Evolutionary conservation across 2,113 vertebrate genomes (phyloP).

Genomic region (Oceanodroma tethys): DNA sequence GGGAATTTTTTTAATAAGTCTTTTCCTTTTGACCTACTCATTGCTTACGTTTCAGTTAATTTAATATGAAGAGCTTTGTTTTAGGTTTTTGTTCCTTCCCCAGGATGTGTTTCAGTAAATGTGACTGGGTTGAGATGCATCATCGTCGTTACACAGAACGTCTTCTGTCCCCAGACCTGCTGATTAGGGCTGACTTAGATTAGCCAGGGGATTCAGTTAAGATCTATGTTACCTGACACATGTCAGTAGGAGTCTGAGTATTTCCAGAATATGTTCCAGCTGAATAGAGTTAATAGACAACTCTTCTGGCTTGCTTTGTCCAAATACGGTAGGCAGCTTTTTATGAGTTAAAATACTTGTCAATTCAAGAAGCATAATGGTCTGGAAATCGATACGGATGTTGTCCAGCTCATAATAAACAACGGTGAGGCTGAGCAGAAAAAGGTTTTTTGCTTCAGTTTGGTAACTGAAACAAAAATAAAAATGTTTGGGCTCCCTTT

Average conservation of each 20-base stretch:
- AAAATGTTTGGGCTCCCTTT: neutral
- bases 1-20: neutral
- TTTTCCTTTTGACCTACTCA: constrained; percentile 15
- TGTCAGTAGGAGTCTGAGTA: constrained; percentile 23
- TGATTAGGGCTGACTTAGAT: constrained; percentile 30
- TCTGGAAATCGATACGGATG: neutral
- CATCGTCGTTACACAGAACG: neutral
- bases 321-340: neutral
- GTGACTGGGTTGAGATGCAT: neutral
- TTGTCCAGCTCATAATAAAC: neutral
- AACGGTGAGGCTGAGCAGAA: neutral
- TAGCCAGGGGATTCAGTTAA: constrained; percentile 20
- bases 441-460: neutral
- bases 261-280: constrained; percentile 4
- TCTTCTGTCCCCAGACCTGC: neutral
- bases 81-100: neutral
- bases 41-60: constrained; percentile 28
- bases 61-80: constrained; percentile 18
- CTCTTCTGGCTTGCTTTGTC: neutral
- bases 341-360: neutral
- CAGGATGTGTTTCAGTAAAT: neutral
- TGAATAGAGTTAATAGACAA: neutral
- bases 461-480: neutral
- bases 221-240: constrained; percentile 39
- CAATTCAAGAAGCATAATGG: neutral